Evolutionary conservation across 2,113 vertebrate species (phyloP), one percentile per base, ranked within the genome.

Genomic region (Glaucomys volans): DNA sequence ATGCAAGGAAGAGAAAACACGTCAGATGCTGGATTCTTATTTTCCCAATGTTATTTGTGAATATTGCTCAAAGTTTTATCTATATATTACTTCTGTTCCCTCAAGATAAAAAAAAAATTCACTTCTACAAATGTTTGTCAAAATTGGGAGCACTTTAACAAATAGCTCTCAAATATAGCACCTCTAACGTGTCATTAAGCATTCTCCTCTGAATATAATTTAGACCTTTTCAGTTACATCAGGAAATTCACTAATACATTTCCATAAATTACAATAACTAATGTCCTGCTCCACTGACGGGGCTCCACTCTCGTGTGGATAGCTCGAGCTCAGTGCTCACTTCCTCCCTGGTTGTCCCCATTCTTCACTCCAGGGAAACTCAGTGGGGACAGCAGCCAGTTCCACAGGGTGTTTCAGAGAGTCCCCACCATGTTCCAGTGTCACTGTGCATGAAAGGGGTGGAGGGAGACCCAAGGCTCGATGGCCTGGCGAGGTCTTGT

Each of bases 221-320:
- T 96, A 95, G 95, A 89, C 93, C 95, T 97, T 97, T 98, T 96
- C 96, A 97, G 96, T 94, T 96, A 77, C 93, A 97, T 97, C 62
- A 54, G 94, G 87, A 97, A 97, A 95, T 96, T 97, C 94, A 97
- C 93, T 91, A 95, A 93, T 93, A 96, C 81, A 98, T 98, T 98
- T 98, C 97, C 97, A 98, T 98, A 97, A 98, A 98, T 98, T 98
- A 98, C 91, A 97, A 98, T 98, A 97, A 97, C 94, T 98, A 97
- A 97, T 96, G 83, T 95, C 92, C 96, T 94, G 87, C 97, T 96
- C 90, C 96, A 92, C 83, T 95, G 88, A 83, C 37, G 82, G 94
- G 87, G 91, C 79, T 92, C 81, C 87, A 35, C 71, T 89, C 75
- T 80, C 79, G 74, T 92, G 72, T 66, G 91, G 67, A 74, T 37